Conservation (phyloP, 2,797 vertebrate genomes). For the Pangasius sanitwongsei region DNA sequence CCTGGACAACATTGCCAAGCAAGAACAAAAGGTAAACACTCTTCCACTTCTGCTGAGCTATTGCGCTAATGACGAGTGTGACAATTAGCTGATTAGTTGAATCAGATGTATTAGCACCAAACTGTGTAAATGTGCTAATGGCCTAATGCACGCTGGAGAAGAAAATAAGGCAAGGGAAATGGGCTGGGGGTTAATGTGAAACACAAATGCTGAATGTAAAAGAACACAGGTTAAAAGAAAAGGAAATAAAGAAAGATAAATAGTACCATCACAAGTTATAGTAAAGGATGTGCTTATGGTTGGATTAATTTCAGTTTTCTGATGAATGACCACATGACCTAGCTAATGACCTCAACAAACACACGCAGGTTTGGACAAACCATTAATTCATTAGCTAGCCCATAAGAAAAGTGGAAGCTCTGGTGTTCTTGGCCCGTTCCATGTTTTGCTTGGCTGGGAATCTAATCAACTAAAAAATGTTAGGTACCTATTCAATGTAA, state of each 20-base stretch:
- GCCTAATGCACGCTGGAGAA: neutral
- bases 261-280: neutral
- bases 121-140: neutral
- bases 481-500: neutral
- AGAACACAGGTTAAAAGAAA: neutral
- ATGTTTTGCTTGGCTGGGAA: neutral
- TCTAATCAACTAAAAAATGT: neutral
- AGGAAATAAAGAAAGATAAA: neutral
- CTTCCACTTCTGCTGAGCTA: neutral
- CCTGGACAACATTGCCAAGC: constrained; percentile 90
- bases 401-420: neutral
- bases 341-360: neutral
- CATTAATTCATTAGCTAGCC: neutral
- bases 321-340: neutral
- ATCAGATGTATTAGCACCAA: neutral
- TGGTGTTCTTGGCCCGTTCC: neutral
- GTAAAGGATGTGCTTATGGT: neutral
- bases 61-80: neutral
- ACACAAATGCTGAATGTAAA: neutral
- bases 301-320: neutral
- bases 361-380: neutral
- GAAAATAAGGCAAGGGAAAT: neutral
- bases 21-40: constrained; percentile 83
- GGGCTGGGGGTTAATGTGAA: neutral
- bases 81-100: constrained; percentile 16